A percentile compares a stretch with the other conserved stretches of the same genome.
These are phyloP conservation scores for Thalassarche chlororhynchos DNA, from an alignment of 2,113 vertebrate species.

Conservation along the genomic window DNA sequence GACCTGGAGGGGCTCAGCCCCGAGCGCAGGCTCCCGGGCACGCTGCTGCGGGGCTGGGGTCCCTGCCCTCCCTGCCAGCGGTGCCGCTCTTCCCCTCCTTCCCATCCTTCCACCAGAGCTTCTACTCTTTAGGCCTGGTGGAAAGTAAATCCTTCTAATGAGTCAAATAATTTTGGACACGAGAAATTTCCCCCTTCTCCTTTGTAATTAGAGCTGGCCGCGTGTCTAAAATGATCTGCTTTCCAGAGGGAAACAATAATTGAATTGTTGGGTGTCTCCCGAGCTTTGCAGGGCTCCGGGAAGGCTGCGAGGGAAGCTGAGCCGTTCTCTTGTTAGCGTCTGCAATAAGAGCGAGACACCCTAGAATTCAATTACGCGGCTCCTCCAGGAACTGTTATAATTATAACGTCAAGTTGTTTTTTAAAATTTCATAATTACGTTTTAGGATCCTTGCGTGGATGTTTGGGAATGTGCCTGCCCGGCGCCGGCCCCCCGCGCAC, in stretches of 20 bases:
- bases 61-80: background rate
- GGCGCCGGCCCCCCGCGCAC: accelerated
- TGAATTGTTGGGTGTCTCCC: conserved; percentile 66
- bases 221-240: conserved; percentile 58
- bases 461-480: background rate
- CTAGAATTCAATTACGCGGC: conserved; percentile 56
- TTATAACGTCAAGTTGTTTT: conserved; percentile 67
- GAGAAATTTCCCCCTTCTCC: conserved; percentile 14
- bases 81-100: background rate
- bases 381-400: conserved; percentile 60
- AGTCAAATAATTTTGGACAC: conserved; percentile 60
- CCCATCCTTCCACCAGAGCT: background rate
- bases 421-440: conserved; percentile 68
- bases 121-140: background rate
- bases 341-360: conserved; percentile 55
- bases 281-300: conserved; percentile 58
- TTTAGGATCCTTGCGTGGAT: conserved; percentile 44
- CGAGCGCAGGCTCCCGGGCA: accelerated
- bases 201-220: conserved; percentile 68
- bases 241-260: conserved; percentile 66
- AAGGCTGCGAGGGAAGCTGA: conserved; percentile 58
- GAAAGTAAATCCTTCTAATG: conserved; percentile 38
- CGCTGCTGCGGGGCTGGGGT: background rate
- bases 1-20: background rate
- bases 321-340: conserved; percentile 51